Evolutionary conservation across 2,888 invertebrate genomes (phyloP).

Genomic region (Clepsis dumicolana): DNA sequence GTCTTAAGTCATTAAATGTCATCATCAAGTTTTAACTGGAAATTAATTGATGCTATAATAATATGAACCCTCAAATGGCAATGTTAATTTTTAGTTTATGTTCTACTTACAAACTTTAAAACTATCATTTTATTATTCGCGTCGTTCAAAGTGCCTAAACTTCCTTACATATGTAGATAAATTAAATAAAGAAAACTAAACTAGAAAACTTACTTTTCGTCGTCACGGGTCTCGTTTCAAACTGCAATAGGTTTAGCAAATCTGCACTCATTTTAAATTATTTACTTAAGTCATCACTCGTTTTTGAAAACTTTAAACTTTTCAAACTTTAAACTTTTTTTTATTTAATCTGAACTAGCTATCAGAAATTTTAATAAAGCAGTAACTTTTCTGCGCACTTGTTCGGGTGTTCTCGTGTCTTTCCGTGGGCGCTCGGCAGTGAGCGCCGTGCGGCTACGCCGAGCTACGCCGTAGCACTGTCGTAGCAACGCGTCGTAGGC

Average conservation of each 20-base stretch:
- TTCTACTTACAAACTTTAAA: no score
- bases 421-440: conserved; percentile 55
- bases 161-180: neutral
- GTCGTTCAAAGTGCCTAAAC: no score
- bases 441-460: conserved; percentile 73
- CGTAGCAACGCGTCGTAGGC: conserved; percentile 40
- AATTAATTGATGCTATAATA: no score
- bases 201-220: conserved; percentile 66
- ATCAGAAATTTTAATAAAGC: neutral
- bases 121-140: no score
- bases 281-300: conserved; percentile 45
- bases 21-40: no score
- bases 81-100: no score
- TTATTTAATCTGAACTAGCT: no score
- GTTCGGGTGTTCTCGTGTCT: conserved; percentile 45
- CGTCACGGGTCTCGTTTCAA: conserved; percentile 62
- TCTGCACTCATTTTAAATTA: conserved; percentile 74
- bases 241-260: conserved; percentile 64
- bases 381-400: conserved; percentile 6
- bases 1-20: no score
- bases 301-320: neutral
- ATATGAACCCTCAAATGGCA: no score
- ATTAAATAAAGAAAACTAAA: neutral
- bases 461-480: conserved; percentile 78
- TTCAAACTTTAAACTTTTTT: neutral